These are phyloP conservation scores for rat (Rattus norvegicus) DNA, from an alignment of 2,113 vertebrate species.

Conservation along the genomic window GRCr8 NC_086031.1:45143001-45143500, in stretches of 20 bases:
- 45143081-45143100: background rate
- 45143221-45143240: background rate
- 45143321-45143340: background rate
- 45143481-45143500: background rate
- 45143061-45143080: background rate
- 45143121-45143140: background rate
- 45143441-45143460: no score
- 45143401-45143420: background rate
- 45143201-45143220: background rate
- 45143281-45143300: background rate
- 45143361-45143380: accelerated
- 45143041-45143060: background rate
- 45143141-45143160: background rate
- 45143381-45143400: background rate
- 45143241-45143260: background rate
- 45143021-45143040: background rate
- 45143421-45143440: background rate
- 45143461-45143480: background rate
- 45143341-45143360: background rate
- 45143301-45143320: background rate
- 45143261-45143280: background rate
- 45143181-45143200: background rate
- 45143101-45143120: background rate
- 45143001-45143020: no score
- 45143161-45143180: accelerated